Conservation (phyloP, 1,140 invertebrate species). For the Aphelinus certus region DNA sequence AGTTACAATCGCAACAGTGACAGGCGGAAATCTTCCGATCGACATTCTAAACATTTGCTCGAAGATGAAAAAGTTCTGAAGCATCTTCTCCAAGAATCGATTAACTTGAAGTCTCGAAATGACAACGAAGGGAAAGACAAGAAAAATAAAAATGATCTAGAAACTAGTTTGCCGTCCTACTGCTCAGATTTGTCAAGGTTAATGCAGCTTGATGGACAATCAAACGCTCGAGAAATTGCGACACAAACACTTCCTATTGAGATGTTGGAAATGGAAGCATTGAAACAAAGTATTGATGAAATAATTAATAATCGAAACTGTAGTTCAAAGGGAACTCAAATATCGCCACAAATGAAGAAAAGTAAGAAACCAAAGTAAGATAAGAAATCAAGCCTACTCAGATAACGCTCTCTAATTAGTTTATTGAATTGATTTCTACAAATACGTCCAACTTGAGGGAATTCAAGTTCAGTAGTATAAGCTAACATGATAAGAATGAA, state of each 20-base stretch:
- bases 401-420: constrained; percentile 13
- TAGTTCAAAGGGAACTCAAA: constrained; percentile 60
- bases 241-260: constrained; percentile 66
- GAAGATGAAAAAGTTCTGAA: constrained; percentile 61
- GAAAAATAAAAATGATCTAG: constrained; percentile 54
- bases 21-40: constrained; percentile 47
- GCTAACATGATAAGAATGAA: too few species aligned
- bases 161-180: constrained; percentile 54
- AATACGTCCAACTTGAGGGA: too few species aligned
- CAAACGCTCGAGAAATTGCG: constrained; percentile 71
- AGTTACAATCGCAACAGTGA: constrained; percentile 49
- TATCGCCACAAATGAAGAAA: constrained; percentile 58
- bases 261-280: constrained; percentile 62
- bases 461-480: too few species aligned
- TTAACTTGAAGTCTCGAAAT: constrained; percentile 60
- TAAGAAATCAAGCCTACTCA: constrained; percentile 1
- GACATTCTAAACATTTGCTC: constrained; percentile 55
- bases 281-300: constrained; percentile 63
- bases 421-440: not conserved
- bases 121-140: constrained; percentile 58
- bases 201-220: constrained; percentile 67
- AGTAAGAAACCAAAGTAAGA: constrained; percentile 47
- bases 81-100: constrained; percentile 61
- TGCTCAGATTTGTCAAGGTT: constrained; percentile 62
- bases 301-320: constrained; percentile 58